Base-by-base conservation (phyloP, 2,888 invertebrate species). In the Pyrrhosoma nymphula region DNA sequence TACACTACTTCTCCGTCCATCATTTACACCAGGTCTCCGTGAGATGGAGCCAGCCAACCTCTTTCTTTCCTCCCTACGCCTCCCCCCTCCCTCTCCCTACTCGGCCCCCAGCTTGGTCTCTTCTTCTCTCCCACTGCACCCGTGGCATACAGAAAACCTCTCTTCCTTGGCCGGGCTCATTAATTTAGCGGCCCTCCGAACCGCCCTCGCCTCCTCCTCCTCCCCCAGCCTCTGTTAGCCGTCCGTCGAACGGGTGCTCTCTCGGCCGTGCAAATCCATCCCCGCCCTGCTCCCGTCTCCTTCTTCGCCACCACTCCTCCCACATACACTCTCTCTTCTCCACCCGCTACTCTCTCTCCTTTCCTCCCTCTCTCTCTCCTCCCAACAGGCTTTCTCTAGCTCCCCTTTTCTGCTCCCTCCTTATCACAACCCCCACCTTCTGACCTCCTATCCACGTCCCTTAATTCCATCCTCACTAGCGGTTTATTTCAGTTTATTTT, bases 181-280 rank as follows among this genome's bases (percentile, higher is more conserved):
- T 82, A 82, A 82, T 82, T 82, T 82, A 82, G 82, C 82, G 1
- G 35, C 82, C 82, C 82, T 82, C 82, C 30, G 18, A 82, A 82
- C 26, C 82, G 30, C 69, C 89, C 14, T 14, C 8, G 47, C n/a
- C 55, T 89, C 60, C 60, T n/a, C 47, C 55, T 55, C 55, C 20
- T 55, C 35, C 14, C 82, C 12, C 18, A n/a, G 30, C 39, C 55
- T 56, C 23, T 26, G 60, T 20, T 60, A 16, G 35, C 47, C 56
- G n/a, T 18, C 56, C 6, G 23, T 56, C 35, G 55, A 56, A 39
- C 20, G 55, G 39, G 39, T 88, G 39, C 47, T 20, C 69, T 26
- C 82, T 35, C 35, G 16, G 30, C 35, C 82, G 82, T 89, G 55
- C 56, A 16, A 56, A 47, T 89, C 82, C 82, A 82, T 35, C 35